A percentile compares a stretch with the other conserved stretches of the same genome.
These are phyloP conservation scores for Nesogale talazaci DNA, from an alignment of 2,113 vertebrate genomes.

Conservation along the genomic window DNA sequence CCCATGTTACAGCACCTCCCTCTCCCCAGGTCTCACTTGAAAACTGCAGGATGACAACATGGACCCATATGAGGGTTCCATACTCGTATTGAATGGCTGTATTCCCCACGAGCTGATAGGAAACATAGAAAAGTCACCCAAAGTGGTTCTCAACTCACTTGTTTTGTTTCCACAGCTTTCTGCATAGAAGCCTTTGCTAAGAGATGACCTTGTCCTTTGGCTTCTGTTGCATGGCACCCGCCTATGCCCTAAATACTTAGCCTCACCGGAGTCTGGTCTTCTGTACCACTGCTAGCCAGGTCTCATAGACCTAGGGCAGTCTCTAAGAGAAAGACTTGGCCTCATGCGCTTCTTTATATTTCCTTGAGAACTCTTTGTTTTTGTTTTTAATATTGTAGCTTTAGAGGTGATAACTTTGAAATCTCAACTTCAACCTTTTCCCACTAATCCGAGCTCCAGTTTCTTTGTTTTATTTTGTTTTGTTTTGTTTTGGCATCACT, in stretches of 20 bases:
- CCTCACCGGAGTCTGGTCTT: background rate
- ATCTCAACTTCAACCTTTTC: constrained; percentile 20
- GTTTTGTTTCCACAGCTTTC: constrained; percentile 38
- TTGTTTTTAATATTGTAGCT: background rate
- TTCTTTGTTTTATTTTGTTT: too few relatives aligned
- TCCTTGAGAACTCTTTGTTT: background rate
- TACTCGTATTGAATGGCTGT: background rate
- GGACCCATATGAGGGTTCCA: background rate
- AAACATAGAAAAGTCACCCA: background rate
- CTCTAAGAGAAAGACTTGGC: background rate
- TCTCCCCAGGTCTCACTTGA: background rate
- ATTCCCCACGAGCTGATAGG: background rate
- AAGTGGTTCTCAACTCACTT: constrained; percentile 34
- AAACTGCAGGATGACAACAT: background rate
- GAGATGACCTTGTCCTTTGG: constrained; percentile 45
- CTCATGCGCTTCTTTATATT: background rate
- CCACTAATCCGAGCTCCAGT: constrained; percentile 9
- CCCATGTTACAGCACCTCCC: background rate
- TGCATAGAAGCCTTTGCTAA: constrained; percentile 53
- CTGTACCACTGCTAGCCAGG: constrained; percentile 27
- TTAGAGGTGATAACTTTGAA: constrained; percentile 8
- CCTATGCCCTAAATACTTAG: constrained; percentile 18
- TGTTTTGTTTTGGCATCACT: too few relatives aligned
- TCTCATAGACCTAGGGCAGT: background rate
- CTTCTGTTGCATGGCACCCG: constrained; percentile 30